Evolutionary conservation across 1,140 invertebrate species (phyloP).

Genomic region (Lordiphosa stackelbergi): DNA sequence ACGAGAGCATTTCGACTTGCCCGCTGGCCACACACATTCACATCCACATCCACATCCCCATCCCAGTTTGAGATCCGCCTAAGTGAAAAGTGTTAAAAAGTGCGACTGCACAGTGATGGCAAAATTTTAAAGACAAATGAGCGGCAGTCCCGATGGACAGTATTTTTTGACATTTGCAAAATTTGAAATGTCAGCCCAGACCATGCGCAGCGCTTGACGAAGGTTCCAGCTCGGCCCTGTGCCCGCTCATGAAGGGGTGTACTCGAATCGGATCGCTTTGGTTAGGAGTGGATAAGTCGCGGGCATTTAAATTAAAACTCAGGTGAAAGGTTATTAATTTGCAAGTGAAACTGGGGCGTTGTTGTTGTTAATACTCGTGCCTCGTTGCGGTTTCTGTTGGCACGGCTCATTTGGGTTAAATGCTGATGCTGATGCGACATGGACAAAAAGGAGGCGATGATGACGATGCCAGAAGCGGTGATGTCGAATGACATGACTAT

Average conservation of each 20-base stretch:
- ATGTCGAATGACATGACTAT: slow-evolving; percentile 33
- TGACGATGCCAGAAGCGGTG: slow-evolving; percentile 30
- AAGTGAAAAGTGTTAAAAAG: slow-evolving; percentile 76
- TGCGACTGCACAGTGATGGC: slow-evolving; percentile 50
- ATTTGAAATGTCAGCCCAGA: slow-evolving; percentile 68
- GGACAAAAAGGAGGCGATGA: slow-evolving; percentile 29
- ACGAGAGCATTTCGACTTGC: slow-evolving; percentile 30
- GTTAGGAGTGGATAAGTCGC: slow-evolving; percentile 36
- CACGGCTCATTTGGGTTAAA: slow-evolving; percentile 64
- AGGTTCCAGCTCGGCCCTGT: slow-evolving; percentile 28
- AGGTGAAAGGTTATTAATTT: slow-evolving; percentile 75
- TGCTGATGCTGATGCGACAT: slow-evolving; percentile 42
- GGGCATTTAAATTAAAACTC: slow-evolving; percentile 71
- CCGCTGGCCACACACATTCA: slow-evolving; percentile 28
- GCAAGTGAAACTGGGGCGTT: slow-evolving; percentile 60
- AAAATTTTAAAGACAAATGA: slow-evolving; percentile 63
- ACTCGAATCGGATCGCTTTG: slow-evolving; percentile 23
- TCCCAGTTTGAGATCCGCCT: slow-evolving; percentile 15
- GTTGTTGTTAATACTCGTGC: slow-evolving; percentile 22
- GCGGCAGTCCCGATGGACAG: slow-evolving; percentile 31
- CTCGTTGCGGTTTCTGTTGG: slow-evolving; percentile 16
- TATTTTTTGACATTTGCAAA: slow-evolving; percentile 69
- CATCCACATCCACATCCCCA: neutral
- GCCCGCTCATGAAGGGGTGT: slow-evolving; percentile 24
- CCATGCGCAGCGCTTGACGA: slow-evolving; percentile 45